Conservation (phyloP, 1,140 invertebrate species). For the Melipona quadrifasciata region DNA sequence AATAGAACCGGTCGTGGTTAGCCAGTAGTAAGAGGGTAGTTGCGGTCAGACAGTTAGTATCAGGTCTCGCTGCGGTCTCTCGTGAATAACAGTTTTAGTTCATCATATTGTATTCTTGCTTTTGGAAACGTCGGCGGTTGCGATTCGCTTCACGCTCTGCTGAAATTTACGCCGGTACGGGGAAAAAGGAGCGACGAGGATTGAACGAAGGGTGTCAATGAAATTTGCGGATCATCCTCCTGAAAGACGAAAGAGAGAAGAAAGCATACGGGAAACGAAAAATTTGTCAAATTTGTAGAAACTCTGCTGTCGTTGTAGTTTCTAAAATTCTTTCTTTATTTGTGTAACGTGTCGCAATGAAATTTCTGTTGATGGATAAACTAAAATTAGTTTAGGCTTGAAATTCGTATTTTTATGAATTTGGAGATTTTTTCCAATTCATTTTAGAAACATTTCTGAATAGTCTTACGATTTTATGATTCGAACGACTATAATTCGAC, state of each 20-base stretch:
- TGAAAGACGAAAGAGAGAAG: not conserved
- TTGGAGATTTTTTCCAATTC: not conserved
- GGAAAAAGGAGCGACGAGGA: too few species aligned
- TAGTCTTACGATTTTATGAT: too few species aligned
- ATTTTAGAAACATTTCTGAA: too few species aligned
- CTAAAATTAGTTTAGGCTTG: too few species aligned
- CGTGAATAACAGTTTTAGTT: conserved; percentile 63
- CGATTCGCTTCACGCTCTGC: not conserved
- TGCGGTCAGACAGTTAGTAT: conserved; percentile 66
- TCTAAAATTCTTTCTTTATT: not conserved
- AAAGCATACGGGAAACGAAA: not conserved
- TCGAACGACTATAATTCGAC: too few species aligned
- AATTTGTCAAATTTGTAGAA: not conserved
- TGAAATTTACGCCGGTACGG: not conserved
- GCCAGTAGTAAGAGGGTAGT: conserved; percentile 68
- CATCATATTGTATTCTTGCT: conserved; percentile 59
- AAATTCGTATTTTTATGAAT: not conserved
- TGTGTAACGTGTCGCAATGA: not conserved
- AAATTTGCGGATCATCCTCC: not conserved
- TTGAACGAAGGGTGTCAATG: not conserved
- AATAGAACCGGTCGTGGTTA: conserved; percentile 66
- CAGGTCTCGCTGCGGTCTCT: conserved; percentile 59
- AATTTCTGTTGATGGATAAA: not conserved
- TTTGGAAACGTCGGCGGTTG: conserved; percentile 39
- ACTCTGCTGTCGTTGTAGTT: not conserved